These are phyloP conservation scores for Limosa lapponica DNA, from an alignment of 2,797 vertebrate species.

Conservation along the genomic window DNA sequence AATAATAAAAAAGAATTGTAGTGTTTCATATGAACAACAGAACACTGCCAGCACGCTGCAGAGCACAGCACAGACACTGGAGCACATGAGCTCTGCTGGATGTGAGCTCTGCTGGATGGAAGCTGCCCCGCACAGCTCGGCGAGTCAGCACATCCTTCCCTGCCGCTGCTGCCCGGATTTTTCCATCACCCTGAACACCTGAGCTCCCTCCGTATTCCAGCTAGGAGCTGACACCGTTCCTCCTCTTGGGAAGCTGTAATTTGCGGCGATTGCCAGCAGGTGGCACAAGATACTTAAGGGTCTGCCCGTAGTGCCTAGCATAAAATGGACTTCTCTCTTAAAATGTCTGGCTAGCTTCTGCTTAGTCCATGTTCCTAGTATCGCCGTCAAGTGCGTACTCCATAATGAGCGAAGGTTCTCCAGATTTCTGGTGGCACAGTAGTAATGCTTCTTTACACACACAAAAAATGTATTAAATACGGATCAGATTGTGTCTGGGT, in stretches of 20 bases:
- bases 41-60: fast-evolving
- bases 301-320: not conserved
- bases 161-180: not conserved
- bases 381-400: not conserved
- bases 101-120: not conserved
- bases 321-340: not conserved
- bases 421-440: not conserved
- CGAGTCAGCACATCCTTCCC: not conserved
- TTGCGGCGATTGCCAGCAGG: not conserved
- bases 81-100: no score
- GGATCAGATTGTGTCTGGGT: not conserved
- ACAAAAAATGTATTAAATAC: not conserved
- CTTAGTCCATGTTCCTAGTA: fast-evolving
- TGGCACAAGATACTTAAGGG: slow-evolving; percentile 5
- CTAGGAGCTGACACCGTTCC: fast-evolving
- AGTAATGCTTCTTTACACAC: not conserved
- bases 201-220: not conserved
- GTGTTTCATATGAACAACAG: not conserved
- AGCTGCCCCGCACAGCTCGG: not conserved
- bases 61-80: not conserved
- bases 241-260: not conserved
- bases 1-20: fast-evolving
- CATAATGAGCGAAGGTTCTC: not conserved
- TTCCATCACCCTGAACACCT: not conserved
- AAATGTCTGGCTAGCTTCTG: not conserved